Evolutionary conservation across 2,797 vertebrate genomes (phyloP).

Genomic region (Cynodonichthys magdalenae): DNA sequence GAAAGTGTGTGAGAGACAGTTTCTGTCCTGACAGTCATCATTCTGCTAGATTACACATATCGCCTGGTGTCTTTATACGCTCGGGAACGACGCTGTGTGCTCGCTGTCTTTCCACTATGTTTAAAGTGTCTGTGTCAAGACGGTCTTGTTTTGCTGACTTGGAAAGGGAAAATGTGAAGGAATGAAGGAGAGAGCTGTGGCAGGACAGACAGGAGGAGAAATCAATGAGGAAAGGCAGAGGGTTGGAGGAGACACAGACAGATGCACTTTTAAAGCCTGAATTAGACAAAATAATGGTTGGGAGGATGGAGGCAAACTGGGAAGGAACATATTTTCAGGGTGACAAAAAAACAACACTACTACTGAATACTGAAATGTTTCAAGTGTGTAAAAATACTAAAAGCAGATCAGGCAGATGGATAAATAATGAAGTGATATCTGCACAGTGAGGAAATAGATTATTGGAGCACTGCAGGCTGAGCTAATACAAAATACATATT

Average conservation of each 20-base stretch:
- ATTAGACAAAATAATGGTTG: constrained; percentile 27
- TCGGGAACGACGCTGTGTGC: constrained; percentile 21
- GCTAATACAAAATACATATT: too few relatives aligned
- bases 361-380: neutral
- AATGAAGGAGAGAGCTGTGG: constrained; percentile 25
- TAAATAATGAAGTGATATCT: too few relatives aligned
- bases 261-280: constrained; percentile 44
- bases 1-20: constrained; percentile 43
- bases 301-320: neutral
- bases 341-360: too few relatives aligned
- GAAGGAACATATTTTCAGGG: too few relatives aligned
- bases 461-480: too few relatives aligned
- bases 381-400: neutral
- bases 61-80: constrained; percentile 14
- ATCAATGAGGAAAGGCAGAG: constrained; percentile 29
- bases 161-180: constrained; percentile 19
- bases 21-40: constrained; percentile 56
- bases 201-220: constrained; percentile 31
- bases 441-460: too few relatives aligned
- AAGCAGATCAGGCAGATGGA: too few relatives aligned
- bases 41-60: constrained; percentile 49
- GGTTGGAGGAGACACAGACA: constrained; percentile 32
- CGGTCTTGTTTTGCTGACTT: constrained; percentile 31
- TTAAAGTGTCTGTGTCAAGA: constrained; percentile 13
- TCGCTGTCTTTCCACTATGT: constrained; percentile 24